Conservation (phyloP, 2,888 invertebrate species). For the Trisateles emortualis region DNA sequence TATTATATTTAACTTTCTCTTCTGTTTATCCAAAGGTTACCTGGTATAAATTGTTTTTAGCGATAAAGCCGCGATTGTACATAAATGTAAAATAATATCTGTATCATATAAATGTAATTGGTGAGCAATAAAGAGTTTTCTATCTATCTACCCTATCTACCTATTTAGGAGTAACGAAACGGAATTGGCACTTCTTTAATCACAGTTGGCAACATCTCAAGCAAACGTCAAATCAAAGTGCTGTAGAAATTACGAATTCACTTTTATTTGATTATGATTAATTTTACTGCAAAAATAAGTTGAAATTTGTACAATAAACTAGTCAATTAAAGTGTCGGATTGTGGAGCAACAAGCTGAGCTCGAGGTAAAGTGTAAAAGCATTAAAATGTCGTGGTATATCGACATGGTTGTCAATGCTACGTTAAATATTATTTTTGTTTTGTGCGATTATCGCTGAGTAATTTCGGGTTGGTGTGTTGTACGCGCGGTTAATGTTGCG, state of each 20-base stretch:
- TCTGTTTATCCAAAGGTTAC: no score
- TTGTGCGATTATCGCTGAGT: constrained; percentile 61
- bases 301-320: constrained; percentile 27
- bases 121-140: no score
- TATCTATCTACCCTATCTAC: no score
- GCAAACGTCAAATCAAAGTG: constrained; percentile 49
- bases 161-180: constrained; percentile 23
- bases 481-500: constrained; percentile 30
- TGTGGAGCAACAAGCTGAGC: constrained; percentile 20
- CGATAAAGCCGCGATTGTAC: no score
- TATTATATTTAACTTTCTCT: no score
- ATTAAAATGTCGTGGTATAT: constrained; percentile 13
- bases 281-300: constrained; percentile 43
- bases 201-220: constrained; percentile 28
- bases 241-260: constrained; percentile 30
- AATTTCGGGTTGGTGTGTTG: constrained; percentile 49
- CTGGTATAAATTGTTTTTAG: no score
- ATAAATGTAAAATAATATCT: no score
- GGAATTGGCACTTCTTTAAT: constrained; percentile 20
- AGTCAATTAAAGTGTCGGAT: constrained; percentile 25
- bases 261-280: constrained; percentile 49
- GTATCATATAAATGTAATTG: no score
- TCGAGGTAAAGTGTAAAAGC: constrained; percentile 35
- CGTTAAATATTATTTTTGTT: constrained; percentile 57
- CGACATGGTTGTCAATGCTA: constrained; percentile 32